phyloP scores from a whole-genome alignment of 1,140 invertebrate species.

The Ylistrum balloti region DNA sequence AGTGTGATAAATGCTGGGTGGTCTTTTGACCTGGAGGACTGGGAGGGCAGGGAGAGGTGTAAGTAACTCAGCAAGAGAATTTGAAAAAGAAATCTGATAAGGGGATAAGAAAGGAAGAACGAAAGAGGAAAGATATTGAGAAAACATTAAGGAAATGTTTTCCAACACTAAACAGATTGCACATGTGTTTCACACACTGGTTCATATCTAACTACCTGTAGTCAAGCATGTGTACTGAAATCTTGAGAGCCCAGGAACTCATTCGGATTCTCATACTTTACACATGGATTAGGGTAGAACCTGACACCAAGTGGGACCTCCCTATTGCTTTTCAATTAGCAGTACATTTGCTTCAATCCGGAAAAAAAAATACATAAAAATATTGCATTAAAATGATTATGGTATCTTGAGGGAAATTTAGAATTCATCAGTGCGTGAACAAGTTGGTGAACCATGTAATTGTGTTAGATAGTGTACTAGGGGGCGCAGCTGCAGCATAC shows the following conservation, averaged over 20 bases:
- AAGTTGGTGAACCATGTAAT: not conserved
- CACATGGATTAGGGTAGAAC: not conserved
- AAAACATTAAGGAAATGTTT: not conserved
- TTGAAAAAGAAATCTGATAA: not conserved
- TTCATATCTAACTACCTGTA: not conserved
- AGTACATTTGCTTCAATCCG: not conserved
- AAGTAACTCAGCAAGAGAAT: not conserved
- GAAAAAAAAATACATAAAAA: not conserved
- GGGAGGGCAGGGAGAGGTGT: not conserved
- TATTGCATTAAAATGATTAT: not conserved
- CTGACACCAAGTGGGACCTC: not conserved
- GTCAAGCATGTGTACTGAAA: not conserved
- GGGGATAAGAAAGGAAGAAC: not conserved
- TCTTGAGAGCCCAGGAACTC: not conserved
- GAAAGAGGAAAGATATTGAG: not conserved
- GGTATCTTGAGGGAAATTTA: not conserved
- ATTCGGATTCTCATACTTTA: not conserved
- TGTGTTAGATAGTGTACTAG: not conserved
- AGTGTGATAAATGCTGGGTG: not conserved
- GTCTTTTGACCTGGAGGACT: not conserved
- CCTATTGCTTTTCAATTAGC: not conserved
- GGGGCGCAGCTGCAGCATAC: not conserved
- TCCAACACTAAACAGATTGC: not conserved
- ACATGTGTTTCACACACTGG: constrained; percentile 9
- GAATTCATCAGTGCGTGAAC: constrained; percentile 17